Base-by-base conservation (phyloP, 2,797 vertebrate species). In the Hoplostethus mediterraneus region DNA sequence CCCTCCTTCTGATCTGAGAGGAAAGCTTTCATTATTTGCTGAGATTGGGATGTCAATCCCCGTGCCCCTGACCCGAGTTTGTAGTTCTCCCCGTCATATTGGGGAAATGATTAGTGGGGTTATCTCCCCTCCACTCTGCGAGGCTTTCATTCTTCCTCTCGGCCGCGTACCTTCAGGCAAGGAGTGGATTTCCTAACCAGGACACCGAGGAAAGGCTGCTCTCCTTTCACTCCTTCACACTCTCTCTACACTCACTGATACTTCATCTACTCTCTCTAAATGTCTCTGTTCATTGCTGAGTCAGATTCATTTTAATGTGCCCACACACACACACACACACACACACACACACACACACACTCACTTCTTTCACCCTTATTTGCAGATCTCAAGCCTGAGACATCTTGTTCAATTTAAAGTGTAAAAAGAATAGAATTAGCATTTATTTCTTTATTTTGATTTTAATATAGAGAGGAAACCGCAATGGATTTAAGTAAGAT, bases 11-110 rank as follows among this genome's bases (percentile, higher is more conserved):
- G 86, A 88, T 89, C 84, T 62, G 55, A 73, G 86, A 91, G 89
- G 89, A 92, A 91, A 88, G 85, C 89, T 93, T 93, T 93, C 91
- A 93, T 95, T 94, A 93, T 94, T 94, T 94, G 92, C 90, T 72
- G 82, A 92, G 93, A 93, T 94, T 91, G 92, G 90, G 81, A 91
- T 94, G 92, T 93, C 92, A 92, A 90, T 94, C 87, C 92, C 84
- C 4, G 68, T 47, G 72, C 84, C 90, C 87, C 92, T 92, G 88
- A 91, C 93, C 92, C 86, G 81, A 85, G 89, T 92, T 92, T 91
- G 90, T 91, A 89, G 84, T 90, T 75, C 79, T 81, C 67, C 67
- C 71, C 72, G 38, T 93, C 92, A 89, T 93, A 93, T 90, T 86
- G 90, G 84, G 89, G 88, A 75, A 90, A 90, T 93, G 87, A 94